Percentiles rank a stretch among this genome's conserved stretches.
Evolutionary conservation across 2,113 vertebrate genomes (phyloP).

Genomic region (Ceyx melanurus): DNA sequence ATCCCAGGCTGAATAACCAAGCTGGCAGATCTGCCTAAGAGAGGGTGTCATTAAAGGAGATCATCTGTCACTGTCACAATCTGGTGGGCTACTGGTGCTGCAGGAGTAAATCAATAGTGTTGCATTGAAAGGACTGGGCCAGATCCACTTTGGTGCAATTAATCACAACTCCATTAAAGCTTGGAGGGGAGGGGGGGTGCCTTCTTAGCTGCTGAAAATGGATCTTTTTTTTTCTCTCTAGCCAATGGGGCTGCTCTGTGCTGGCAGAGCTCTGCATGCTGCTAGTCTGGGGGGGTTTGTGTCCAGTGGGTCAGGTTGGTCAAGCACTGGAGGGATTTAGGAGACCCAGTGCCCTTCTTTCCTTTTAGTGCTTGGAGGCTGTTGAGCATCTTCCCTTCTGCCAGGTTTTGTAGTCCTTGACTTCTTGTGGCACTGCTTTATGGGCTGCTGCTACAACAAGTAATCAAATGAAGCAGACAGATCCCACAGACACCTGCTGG

Average conservation of each 20-base stretch:
- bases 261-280: not conserved
- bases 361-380: not conserved
- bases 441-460: not conserved
- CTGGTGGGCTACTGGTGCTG: constrained; percentile 15
- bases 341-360: not conserved
- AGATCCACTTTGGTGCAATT: constrained; percentile 34
- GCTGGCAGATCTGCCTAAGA: constrained; percentile 24
- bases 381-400: not conserved
- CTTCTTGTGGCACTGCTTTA: not conserved
- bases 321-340: not conserved
- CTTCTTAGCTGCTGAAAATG: not conserved
- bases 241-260: not conserved
- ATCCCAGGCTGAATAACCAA: constrained; percentile 56
- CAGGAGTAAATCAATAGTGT: constrained; percentile 51
- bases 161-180: constrained; percentile 50
- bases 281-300: not conserved
- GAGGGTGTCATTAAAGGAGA: not conserved
- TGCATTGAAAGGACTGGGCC: constrained; percentile 25
- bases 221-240: not conserved
- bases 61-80: constrained; percentile 65
- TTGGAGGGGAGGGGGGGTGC: not conserved
- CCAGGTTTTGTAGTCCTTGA: not conserved
- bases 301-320: not conserved
- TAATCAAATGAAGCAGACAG: not conserved
- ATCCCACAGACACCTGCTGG: not conserved